These are phyloP conservation scores for Apteryx mantelli DNA, from an alignment of 2,113 vertebrate genomes.

Conservation along the genomic window DNA sequence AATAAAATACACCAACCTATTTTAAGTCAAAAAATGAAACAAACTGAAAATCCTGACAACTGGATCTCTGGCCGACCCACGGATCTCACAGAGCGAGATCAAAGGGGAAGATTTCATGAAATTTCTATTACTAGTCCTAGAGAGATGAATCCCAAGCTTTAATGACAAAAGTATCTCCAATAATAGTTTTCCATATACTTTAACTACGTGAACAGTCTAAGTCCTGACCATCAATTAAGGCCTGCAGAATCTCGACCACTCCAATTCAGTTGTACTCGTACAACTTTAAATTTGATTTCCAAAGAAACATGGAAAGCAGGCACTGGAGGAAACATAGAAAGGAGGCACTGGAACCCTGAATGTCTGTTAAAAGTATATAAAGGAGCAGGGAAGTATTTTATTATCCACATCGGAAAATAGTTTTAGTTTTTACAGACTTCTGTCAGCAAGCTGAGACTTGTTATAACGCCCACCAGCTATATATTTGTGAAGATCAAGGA, in stretches of 20 bases:
- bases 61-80: not conserved
- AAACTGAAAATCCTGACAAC: not conserved
- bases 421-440: conserved; percentile 54
- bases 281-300: not conserved
- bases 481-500: conserved; percentile 29
- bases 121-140: conserved; percentile 1
- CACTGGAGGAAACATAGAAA: not conserved
- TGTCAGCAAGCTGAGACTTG: conserved; percentile 14
- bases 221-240: not conserved
- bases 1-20: not conserved
- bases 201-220: not conserved
- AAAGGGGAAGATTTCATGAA: not conserved
- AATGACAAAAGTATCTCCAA: not conserved
- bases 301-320: conserved; percentile 27
- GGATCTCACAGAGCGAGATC: not conserved
- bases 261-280: not conserved
- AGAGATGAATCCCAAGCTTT: not conserved
- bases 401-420: conserved; percentile 20
- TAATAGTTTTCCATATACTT: not conserved
- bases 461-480: not conserved
- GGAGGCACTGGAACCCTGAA: not conserved
- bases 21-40: not conserved
- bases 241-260: not conserved
- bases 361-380: conserved; percentile 18
- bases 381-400: conserved; percentile 23